These are phyloP conservation scores for Zonotrichia leucophrys DNA, from an alignment of 2,113 vertebrate genomes.

Conservation along the genomic window DNA sequence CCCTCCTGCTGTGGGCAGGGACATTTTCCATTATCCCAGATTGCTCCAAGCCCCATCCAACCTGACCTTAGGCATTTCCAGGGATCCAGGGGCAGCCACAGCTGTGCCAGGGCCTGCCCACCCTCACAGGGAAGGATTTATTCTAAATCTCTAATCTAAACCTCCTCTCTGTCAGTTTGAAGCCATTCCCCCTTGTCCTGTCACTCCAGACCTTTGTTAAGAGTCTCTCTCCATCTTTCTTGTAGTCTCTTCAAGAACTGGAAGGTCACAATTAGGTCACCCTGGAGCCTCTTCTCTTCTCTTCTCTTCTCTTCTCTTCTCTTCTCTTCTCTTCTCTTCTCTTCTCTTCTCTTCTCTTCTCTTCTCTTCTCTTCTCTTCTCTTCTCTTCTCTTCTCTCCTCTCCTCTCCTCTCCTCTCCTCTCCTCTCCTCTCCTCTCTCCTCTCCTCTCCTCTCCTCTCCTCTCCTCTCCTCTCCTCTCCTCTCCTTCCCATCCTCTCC, in stretches of 20 bases:
- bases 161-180: neutral
- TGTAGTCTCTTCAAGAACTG: neutral
- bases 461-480: too few species aligned
- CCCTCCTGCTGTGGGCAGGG: fast-evolving
- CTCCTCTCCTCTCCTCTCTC: too few species aligned
- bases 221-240: neutral
- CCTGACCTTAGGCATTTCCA: neutral
- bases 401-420: too few species aligned
- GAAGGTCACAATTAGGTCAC: neutral
- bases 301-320: too few species aligned
- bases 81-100: neutral
- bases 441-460: too few species aligned
- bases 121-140: neutral
- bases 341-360: too few species aligned
- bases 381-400: too few species aligned
- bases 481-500: too few species aligned
- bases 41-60: fast-evolving
- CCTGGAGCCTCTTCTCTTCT: neutral
- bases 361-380: too few species aligned
- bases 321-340: too few species aligned
- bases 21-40: neutral
- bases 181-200: neutral
- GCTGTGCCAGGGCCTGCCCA: neutral
- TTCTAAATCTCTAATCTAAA: neutral
- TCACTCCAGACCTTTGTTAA: neutral